Conservation (phyloP, 2,113 vertebrate species). For the Oryzias melastigma region DNA sequence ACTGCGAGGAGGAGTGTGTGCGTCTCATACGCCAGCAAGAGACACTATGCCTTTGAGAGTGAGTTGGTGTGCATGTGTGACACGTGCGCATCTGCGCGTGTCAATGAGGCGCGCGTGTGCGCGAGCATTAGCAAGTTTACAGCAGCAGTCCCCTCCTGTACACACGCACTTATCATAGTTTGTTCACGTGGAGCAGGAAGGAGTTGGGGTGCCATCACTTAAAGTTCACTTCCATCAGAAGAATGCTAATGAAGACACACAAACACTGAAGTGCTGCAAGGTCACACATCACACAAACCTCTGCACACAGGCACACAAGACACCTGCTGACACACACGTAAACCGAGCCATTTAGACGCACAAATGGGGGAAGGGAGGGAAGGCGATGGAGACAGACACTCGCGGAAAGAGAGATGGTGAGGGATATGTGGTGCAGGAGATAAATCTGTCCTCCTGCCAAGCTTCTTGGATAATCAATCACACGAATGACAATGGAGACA, state of each 20-base stretch:
- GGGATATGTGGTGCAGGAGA: slow-evolving; percentile 58
- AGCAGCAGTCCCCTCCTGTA: slow-evolving; percentile 15
- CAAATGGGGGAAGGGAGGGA: slow-evolving; percentile 32
- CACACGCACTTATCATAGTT: slow-evolving; percentile 2
- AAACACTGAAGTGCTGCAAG: slow-evolving; percentile 56
- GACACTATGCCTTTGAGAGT: slow-evolving; percentile 51
- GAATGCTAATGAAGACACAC: slow-evolving; percentile 55
- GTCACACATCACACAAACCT: slow-evolving; percentile 56
- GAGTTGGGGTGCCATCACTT: slow-evolving; percentile 36
- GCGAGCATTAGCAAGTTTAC: slow-evolving; percentile 63
- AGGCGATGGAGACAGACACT: slow-evolving; percentile 1
- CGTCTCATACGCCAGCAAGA: slow-evolving; percentile 37
- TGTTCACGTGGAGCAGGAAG: slow-evolving; percentile 27
- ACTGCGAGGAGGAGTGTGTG: slow-evolving; percentile 51
- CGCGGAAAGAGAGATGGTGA: slow-evolving; percentile 5
- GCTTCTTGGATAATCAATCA: slow-evolving; percentile 78
- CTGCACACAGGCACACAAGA: slow-evolving; percentile 47
- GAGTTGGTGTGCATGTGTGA: slow-evolving; percentile 30
- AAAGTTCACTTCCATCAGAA: slow-evolving; percentile 58
- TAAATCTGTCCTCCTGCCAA: slow-evolving; percentile 77
- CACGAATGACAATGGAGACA: slow-evolving; percentile 73
- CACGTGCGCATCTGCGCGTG: slow-evolving; percentile 15
- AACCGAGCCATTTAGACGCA: slow-evolving; percentile 59
- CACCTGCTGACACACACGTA: slow-evolving; percentile 68
- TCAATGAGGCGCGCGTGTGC: slow-evolving; percentile 18